Evolutionary conservation across 2,113 vertebrate species (phyloP).

Genomic region (Cranoglanis bouderius): DNA sequence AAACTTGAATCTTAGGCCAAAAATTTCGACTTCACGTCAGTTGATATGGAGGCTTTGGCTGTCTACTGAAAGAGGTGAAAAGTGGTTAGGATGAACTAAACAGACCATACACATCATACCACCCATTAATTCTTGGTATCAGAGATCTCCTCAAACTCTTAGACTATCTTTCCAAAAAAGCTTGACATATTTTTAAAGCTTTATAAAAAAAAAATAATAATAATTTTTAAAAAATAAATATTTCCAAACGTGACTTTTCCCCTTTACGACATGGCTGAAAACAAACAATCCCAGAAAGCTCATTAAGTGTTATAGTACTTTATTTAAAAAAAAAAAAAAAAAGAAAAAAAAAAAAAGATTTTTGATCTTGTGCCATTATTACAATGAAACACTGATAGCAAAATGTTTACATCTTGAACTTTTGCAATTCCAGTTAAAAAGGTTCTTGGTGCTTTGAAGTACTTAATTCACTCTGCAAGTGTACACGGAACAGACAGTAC

Average conservation of each 20-base stretch:
- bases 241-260: background rate
- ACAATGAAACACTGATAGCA: constrained; percentile 66
- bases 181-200: background rate
- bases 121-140: background rate
- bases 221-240: background rate
- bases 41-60: background rate
- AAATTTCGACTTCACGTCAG: background rate
- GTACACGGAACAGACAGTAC: constrained; percentile 41
- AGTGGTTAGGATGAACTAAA: background rate
- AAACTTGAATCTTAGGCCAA: too few relatives aligned
- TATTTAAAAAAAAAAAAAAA: constrained; percentile 74
- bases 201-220: too few relatives aligned
- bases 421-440: constrained; percentile 59
- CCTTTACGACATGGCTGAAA: background rate
- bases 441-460: constrained; percentile 47
- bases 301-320: constrained; percentile 61
- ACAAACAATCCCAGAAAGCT: constrained; percentile 33
- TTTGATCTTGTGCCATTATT: constrained; percentile 60
- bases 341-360: constrained; percentile 57
- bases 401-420: constrained; percentile 61
- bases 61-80: background rate
- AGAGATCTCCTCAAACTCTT: background rate
- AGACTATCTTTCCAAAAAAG: background rate
- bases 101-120: background rate
- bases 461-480: constrained; percentile 37